Base-by-base conservation (phyloP, 2,797 vertebrate species). In the Jordanella pulchra region DNA sequence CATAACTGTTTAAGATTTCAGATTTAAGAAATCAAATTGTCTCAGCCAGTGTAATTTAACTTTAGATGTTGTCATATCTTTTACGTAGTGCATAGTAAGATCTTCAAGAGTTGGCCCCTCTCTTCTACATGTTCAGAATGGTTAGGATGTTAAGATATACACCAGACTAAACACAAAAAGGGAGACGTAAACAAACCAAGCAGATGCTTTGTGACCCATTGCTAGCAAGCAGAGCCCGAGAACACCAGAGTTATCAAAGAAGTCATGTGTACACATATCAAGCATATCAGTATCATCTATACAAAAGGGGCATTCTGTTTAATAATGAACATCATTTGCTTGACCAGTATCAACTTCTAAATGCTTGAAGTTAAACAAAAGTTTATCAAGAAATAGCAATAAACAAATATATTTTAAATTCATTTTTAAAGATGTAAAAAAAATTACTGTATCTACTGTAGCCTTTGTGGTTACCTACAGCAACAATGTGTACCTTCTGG, bases 121-220 rank as follows among this genome's bases (percentile, higher is more conserved):
- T 53, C 42, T n/a, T 18, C 7, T 28, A 54, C 7, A 17, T 60
- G 23, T 21, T 69, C 47, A 27, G 51, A 65, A 63, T 51, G 11
- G 69, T 66, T 45, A 54, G 65, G 5, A 12, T 55, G n/a, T 27
- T 18, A 61, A 63, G 67, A 73, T 42, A 32, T 55, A 27, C 13
- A 68, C 45, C 71, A 39, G 54, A 79, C 9, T 10, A 32, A 60
- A 2, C 17, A 17, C 4, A 39, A 39, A 39, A 39, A 39, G 35
- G 35, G 39, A 61, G 12, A 23, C 9, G 9, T 9, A 30, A 30
- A 15, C 30, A 32, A 23, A 7, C 32, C 35, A 13, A 6, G 35
- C 32, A 14, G 21, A 21, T 61, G 23, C 21, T 61, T 42, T 25
- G 35, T 11, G 35, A 11, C 21, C 4, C 23, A 2, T 0, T 30